Evolutionary conservation across 2,113 vertebrate genomes (phyloP).

Genomic region (Pampusana beccarii): DNA sequence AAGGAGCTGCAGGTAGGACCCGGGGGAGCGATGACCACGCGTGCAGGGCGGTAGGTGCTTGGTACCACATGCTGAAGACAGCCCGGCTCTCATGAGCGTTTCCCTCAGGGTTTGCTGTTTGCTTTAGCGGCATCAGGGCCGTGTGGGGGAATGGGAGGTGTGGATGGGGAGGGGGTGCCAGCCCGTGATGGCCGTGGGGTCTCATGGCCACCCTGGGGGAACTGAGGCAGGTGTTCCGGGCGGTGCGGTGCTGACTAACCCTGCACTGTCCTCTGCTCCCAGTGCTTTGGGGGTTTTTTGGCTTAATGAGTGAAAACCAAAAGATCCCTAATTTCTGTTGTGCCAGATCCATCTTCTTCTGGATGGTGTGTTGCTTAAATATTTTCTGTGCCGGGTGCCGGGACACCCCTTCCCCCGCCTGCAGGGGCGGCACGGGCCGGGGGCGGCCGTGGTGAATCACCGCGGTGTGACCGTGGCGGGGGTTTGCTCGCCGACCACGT

Average conservation of each 20-base stretch:
- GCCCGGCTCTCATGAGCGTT: fast-evolving
- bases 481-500: neutral
- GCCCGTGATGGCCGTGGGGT: neutral
- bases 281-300: neutral
- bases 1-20: conserved; percentile 93
- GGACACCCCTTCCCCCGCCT: neutral
- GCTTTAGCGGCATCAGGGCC: neutral
- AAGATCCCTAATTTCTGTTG: neutral
- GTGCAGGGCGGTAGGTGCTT: fast-evolving
- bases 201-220: neutral
- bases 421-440: neutral
- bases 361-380: neutral
- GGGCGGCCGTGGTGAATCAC: neutral
- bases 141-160: neutral
- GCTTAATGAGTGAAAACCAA: neutral
- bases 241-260: neutral
- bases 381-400: neutral
- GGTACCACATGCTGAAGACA: fast-evolving
- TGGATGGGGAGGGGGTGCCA: neutral
- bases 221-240: neutral
- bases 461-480: neutral
- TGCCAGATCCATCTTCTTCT: neutral
- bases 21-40: fast-evolving
- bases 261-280: neutral
- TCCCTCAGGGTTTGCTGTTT: neutral